A percentile compares a stretch with the other conserved stretches of the same genome.
phyloP scores from a whole-genome alignment of 1,140 invertebrate genomes.

The Gryllus bimaculatus region DNA sequence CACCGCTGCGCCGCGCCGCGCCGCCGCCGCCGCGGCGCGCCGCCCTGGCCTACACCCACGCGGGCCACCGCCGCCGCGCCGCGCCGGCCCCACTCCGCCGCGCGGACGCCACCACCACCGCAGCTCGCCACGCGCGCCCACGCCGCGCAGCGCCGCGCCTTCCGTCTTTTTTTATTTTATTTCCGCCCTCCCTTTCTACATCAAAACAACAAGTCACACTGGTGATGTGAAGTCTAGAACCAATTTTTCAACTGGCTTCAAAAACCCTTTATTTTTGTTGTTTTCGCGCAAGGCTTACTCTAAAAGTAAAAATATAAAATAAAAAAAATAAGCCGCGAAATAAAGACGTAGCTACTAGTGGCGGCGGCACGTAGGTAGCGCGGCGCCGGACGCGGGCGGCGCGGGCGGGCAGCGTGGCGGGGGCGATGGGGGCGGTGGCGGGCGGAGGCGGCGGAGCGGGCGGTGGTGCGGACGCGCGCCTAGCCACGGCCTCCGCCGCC shows the following conservation, averaged over 20 bases:
- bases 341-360: neutral
- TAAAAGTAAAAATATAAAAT: neutral
- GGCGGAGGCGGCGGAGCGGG: too few relatives aligned
- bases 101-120: neutral
- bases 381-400: too few relatives aligned
- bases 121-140: too few relatives aligned
- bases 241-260: neutral
- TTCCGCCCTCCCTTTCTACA: neutral
- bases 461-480: too few relatives aligned
- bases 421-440: too few relatives aligned
- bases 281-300: neutral
- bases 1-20: too few relatives aligned
- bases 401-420: too few relatives aligned
- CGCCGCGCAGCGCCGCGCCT: neutral
- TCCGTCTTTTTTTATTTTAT: neutral
- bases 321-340: neutral
- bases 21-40: too few relatives aligned
- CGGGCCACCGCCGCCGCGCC: too few relatives aligned
- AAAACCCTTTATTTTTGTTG: constrained; percentile 1
- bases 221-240: neutral
- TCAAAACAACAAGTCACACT: constrained; percentile 1
- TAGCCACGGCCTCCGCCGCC: too few relatives aligned
- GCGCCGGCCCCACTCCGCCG: too few relatives aligned
- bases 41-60: too few relatives aligned
- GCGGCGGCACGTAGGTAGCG: neutral